Percentiles rank a stretch among this genome's conserved stretches.
Evolutionary conservation across 2,888 invertebrate species (phyloP).

Genomic region (Noctua pronuba): DNA sequence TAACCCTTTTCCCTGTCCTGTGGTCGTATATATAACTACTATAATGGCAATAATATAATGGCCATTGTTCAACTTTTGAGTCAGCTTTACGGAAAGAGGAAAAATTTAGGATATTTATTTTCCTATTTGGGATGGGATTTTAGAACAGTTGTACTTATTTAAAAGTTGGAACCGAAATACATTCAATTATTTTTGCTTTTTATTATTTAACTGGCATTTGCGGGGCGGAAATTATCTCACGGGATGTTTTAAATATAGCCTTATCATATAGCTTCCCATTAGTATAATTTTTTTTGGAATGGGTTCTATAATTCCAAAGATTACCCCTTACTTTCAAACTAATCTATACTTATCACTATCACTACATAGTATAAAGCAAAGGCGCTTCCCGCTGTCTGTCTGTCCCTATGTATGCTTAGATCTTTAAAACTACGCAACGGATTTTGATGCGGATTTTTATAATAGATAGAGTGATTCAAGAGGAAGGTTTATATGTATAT

Average conservation of each 20-base stretch:
- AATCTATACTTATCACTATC: too few species aligned
- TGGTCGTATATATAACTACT: not conserved
- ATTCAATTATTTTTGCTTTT: not conserved
- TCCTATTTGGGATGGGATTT: not conserved
- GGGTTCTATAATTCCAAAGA: too few species aligned
- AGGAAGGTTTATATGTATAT: too few species aligned
- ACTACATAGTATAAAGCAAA: too few species aligned
- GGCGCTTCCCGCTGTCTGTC: too few species aligned
- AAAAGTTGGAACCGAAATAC: not conserved
- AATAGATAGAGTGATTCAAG: too few species aligned
- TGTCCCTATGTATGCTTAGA: too few species aligned
- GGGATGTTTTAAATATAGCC: not conserved
- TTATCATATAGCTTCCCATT: not conserved
- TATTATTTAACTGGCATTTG: not conserved
- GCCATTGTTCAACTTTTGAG: not conserved
- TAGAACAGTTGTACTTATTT: not conserved
- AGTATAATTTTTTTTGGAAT: not conserved
- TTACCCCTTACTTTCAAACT: too few species aligned
- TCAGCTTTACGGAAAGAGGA: not conserved
- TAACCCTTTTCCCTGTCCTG: conserved; percentile 7
- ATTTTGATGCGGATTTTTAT: too few species aligned
- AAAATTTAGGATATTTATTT: not conserved
- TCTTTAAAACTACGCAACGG: too few species aligned
- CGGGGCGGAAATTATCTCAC: not conserved
- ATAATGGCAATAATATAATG: not conserved